These are phyloP conservation scores for Invenusta paracnida DNA, from an alignment of 2,888 invertebrate species.

Conservation along the genomic window DNA sequence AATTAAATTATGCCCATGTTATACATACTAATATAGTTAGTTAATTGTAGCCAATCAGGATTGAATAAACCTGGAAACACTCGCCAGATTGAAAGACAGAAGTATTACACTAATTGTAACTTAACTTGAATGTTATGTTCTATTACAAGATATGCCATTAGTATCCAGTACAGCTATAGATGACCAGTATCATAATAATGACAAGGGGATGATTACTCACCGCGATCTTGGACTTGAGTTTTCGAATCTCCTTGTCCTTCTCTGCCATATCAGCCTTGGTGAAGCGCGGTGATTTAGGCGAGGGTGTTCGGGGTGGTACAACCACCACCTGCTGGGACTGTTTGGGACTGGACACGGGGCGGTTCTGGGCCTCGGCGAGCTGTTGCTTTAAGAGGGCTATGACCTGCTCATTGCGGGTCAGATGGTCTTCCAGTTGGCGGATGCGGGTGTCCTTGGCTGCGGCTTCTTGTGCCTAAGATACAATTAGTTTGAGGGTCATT, in stretches of 20 bases:
- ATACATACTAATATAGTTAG: no score
- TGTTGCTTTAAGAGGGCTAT: conserved; percentile 56
- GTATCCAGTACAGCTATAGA: no score
- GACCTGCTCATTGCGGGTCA: conserved; percentile 54
- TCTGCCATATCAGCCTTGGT: not conserved
- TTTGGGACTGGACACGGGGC: not conserved
- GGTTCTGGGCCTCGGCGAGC: conserved; percentile 45
- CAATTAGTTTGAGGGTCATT: not conserved
- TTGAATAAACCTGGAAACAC: no score
- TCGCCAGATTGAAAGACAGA: no score
- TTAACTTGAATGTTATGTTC: no score
- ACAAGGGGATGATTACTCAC: no score
- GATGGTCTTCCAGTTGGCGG: conserved; percentile 50
- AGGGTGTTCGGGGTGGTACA: not conserved
- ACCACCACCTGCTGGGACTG: no score
- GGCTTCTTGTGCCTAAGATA: not conserved
- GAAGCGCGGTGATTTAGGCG: not conserved
- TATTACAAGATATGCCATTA: no score
- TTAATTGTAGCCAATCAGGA: no score
- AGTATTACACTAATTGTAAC: no score
- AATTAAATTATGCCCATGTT: no score
- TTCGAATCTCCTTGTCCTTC: not conserved
- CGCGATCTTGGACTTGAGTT: not conserved
- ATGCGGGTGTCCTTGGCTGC: not conserved
- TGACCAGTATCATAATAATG: no score